Conservation (phyloP, 1,140 invertebrate genomes). For the Aporrectodea caliginosa region DNA sequence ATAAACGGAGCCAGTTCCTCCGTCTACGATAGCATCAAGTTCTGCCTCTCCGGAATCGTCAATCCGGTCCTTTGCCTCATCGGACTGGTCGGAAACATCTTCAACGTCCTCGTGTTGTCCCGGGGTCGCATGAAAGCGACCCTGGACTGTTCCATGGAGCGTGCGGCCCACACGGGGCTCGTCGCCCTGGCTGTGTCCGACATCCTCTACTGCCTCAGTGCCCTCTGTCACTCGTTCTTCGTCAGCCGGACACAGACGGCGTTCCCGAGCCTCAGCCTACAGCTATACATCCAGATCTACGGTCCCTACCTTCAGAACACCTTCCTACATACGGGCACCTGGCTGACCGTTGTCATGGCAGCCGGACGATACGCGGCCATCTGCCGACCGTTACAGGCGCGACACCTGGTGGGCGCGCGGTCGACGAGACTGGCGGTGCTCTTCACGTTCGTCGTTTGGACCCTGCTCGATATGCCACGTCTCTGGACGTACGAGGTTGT, state of each 20-base stretch:
- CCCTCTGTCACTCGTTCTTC: background rate
- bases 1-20: background rate
- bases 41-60: constrained; percentile 11
- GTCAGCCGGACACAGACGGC: background rate
- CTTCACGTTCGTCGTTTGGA: constrained; percentile 9
- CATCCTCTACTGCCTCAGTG: constrained; percentile 42
- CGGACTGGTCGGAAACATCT: constrained; percentile 21
- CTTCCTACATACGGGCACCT: constrained; percentile 25
- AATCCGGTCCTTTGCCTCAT: constrained; percentile 10
- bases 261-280: no score
- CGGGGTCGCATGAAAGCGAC: background rate
- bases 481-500: constrained; percentile 13
- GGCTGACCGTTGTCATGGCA: constrained; percentile 29
- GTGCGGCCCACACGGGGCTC: constrained; percentile 37
- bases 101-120: constrained; percentile 15
- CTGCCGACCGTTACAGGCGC: constrained; percentile 29
- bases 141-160: constrained; percentile 11
- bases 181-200: constrained; percentile 47
- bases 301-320: constrained; percentile 20
- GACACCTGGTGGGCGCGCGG: constrained; percentile 8
- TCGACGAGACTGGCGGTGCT: constrained; percentile 5
- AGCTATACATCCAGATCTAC: constrained; percentile 23
- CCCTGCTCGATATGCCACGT: constrained; percentile 10
- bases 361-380: constrained; percentile 26
- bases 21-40: constrained; percentile 12